Conservation (phyloP, 2,888 invertebrate species). For the Dyspetes luteomarginatus region DNA sequence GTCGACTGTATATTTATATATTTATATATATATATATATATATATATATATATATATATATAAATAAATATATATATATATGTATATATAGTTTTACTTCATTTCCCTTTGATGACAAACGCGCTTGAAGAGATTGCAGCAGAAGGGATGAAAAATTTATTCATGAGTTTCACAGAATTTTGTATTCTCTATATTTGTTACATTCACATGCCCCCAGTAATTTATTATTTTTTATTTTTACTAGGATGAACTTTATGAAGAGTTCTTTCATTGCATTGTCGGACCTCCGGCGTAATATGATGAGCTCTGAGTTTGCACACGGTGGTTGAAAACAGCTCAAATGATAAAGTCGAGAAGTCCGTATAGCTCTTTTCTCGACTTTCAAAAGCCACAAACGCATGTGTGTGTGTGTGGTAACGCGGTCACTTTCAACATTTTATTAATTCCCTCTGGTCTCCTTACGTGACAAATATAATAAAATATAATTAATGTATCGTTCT, state of each 20-base stretch:
- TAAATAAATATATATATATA: too few species aligned
- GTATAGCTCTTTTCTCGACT: not conserved
- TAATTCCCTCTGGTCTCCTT: constrained; percentile 15
- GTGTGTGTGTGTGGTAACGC: not conserved
- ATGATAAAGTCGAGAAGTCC: not conserved
- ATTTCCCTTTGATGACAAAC: not conserved
- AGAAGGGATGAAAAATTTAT: not conserved
- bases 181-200: not conserved
- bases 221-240: not conserved
- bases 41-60: too few species aligned
- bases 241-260: not conserved
- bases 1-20: too few species aligned
- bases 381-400: constrained; percentile 22
- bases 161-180: not conserved
- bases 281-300: not conserved
- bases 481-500: too few species aligned
- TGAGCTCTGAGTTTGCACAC: not conserved
- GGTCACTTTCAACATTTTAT: not conserved
- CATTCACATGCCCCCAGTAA: not conserved
- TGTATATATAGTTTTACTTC: too few species aligned
- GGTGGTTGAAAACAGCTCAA: not conserved
- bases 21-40: too few species aligned
- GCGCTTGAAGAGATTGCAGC: not conserved
- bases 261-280: not conserved
- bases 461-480: not conserved